A percentile compares a stretch with the other conserved stretches of the same genome.
phyloP scores from a whole-genome alignment of 2,113 vertebrate species.

The western clawed frog (Xenopus tropicalis) region DNA sequence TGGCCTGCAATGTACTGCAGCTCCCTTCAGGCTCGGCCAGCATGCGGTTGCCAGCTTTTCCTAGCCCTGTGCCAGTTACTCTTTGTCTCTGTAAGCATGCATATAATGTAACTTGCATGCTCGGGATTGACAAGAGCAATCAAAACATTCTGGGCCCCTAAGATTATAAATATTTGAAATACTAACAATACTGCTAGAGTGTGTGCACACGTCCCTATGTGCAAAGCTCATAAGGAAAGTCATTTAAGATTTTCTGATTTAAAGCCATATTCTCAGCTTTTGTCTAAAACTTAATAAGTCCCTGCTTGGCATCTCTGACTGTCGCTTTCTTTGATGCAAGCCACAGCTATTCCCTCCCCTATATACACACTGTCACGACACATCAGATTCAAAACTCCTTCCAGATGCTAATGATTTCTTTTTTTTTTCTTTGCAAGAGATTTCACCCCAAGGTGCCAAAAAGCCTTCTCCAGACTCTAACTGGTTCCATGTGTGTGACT shows the following conservation, averaged over 20 bases:
- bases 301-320: not conserved
- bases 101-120: too few species aligned
- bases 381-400: slow-evolving; percentile 19
- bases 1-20: not conserved
- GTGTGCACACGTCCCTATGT: too few species aligned
- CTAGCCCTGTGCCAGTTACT: not conserved
- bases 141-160: too few species aligned
- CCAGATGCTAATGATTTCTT: slow-evolving; percentile 34
- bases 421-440: slow-evolving; percentile 3
- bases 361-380: slow-evolving; percentile 12
- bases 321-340: not conserved
- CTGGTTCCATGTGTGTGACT: slow-evolving; percentile 34
- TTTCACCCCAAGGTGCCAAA: slow-evolving; percentile 33
- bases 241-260: too few species aligned
- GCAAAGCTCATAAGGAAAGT: too few species aligned
- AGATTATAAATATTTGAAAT: too few species aligned
- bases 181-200: too few species aligned
- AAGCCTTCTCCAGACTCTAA: slow-evolving; percentile 31
- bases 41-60: too few species aligned
- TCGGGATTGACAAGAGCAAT: too few species aligned
- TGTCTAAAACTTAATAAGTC: not conserved
- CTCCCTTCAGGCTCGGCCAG: not conserved
- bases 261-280: too few species aligned
- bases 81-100: too few species aligned
- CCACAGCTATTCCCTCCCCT: slow-evolving; percentile 3